Base-by-base conservation (phyloP, 2,113 vertebrate genomes). In the Chaetura pelagica region DNA sequence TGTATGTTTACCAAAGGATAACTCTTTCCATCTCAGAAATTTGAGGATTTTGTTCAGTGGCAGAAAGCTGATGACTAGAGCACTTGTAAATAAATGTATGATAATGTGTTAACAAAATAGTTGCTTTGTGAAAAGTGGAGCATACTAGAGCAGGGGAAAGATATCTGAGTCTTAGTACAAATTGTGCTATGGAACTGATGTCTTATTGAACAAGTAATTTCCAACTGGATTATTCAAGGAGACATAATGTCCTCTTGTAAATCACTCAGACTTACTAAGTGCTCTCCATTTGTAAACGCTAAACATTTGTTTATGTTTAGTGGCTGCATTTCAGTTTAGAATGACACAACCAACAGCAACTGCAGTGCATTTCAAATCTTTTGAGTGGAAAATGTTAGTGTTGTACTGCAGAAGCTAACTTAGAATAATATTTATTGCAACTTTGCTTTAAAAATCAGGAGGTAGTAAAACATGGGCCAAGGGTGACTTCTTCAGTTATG, bases 281-380 rank as follows among this genome's bases (percentile, higher is more conserved):
- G 68, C 76, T 84, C 77, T 95, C 76, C 64, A 48, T 86, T 92
- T 93, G 73, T 80, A 76, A 84, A 79, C 94, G 71, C 48, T 58
- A 90, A 90, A 83, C 92, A 89, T 94, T 94, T 91, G 75, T 75
- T 93, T 92, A 55, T 84, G 42, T 90, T 92, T 90, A 89, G 75
- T 51, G 40, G 14, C 79, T 81, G 16, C 23, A 26, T 90, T 93
- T 93, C 75, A 48, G 46, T 85, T 68, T 63, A 62, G 76, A 66
- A 17, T 86, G 83, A 80, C 48, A 90, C 32, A 71, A 84, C 29
- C 73, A 87, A 48, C 32, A 74, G 63, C 10, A 18, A 6, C 57
- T 89, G 34, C 35, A 78, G 48, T 74, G 26, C 61, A 90, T 59
- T 21, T 52, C 49, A 66, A 72, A 32, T 68, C 20, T 77, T 76